Evolutionary conservation across 1,140 invertebrate species (phyloP).

Genomic region (Papilio aristodemus): DNA sequence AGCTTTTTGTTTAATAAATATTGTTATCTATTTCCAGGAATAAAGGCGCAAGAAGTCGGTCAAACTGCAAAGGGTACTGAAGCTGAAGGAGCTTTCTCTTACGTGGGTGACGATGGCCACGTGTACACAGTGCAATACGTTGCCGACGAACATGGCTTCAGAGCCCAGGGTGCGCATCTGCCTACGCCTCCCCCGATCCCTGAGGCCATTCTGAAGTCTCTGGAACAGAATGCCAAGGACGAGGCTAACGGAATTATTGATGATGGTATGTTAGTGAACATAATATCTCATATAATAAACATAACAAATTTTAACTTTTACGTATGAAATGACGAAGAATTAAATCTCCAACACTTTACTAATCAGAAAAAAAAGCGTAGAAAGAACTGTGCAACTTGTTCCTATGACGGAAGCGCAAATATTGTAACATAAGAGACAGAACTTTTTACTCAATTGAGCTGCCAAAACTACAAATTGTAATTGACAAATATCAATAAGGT

Average conservation of each 20-base stretch:
- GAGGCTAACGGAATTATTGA: constrained; percentile 64
- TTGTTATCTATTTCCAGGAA: constrained; percentile 50
- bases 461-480: too few relatives aligned
- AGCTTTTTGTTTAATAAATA: too few relatives aligned
- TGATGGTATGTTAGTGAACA: constrained; percentile 55
- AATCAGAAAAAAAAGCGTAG: too few relatives aligned
- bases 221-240: constrained; percentile 80
- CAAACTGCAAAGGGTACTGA: constrained; percentile 71
- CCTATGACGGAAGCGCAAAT: too few relatives aligned
- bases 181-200: constrained; percentile 85
- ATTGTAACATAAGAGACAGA: too few relatives aligned
- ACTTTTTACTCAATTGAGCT: too few relatives aligned
- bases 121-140: constrained; percentile 82
- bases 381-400: too few relatives aligned
- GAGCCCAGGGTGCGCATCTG: constrained; percentile 82
- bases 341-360: too few relatives aligned
- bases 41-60: constrained; percentile 62
- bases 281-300: too few relatives aligned
- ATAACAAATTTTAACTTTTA: too few relatives aligned
- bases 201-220: constrained; percentile 82
- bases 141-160: constrained; percentile 81
- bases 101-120: constrained; percentile 84
- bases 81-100: constrained; percentile 82
- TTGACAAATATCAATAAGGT: too few relatives aligned
- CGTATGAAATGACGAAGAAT: too few relatives aligned